A percentile compares a stretch with the other conserved stretches of the same genome.
Conservation (phyloP, 2,113 vertebrate genomes). For the Seriola rivoliana region DNA sequence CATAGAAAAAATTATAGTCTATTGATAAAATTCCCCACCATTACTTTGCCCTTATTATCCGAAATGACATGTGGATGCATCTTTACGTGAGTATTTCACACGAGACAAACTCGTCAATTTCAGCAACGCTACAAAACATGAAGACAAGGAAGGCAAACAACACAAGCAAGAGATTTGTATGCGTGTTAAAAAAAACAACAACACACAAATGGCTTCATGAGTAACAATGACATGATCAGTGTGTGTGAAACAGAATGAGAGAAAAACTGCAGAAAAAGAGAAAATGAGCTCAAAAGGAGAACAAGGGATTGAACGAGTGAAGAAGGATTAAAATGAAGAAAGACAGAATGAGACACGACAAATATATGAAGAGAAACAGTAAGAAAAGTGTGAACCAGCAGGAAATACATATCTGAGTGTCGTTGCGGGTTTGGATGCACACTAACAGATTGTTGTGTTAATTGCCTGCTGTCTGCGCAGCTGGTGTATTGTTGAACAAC, state of each 20-base stretch:
- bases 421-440: slow-evolving; percentile 11
- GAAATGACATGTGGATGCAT: background rate
- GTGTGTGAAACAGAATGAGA: background rate
- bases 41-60: background rate
- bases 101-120: background rate
- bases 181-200: slow-evolving; percentile 1
- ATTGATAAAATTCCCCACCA: background rate
- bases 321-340: background rate
- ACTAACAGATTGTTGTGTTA: slow-evolving; percentile 61
- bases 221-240: slow-evolving; percentile 2
- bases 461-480: slow-evolving; percentile 63
- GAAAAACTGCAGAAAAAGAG: background rate
- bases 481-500: slow-evolving; percentile 56
- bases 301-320: background rate
- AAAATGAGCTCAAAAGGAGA: slow-evolving; percentile 2
- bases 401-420: slow-evolving; percentile 26
- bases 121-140: background rate
- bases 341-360: background rate
- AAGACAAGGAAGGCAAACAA: slow-evolving; percentile 4
- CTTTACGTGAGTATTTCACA: background rate
- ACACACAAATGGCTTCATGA: slow-evolving; percentile 8
- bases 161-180: background rate
- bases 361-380: background rate
- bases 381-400: slow-evolving; percentile 10
- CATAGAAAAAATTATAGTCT: background rate